Conservation (phyloP, 2,888 invertebrate genomes). For the Caenorhabditis imperialis region DNA sequence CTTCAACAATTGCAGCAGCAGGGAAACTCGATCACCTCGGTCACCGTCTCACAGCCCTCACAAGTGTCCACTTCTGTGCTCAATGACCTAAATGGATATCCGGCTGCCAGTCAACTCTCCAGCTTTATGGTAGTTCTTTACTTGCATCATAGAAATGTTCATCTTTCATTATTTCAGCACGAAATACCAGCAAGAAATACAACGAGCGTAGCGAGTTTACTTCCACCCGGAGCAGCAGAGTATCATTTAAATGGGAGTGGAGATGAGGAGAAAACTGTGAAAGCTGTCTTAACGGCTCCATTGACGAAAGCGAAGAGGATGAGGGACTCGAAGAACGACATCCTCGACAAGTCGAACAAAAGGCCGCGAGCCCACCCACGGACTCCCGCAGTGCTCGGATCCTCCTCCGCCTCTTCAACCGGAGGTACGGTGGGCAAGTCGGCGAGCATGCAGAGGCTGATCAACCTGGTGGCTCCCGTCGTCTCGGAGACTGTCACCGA, state of each 20-base stretch:
- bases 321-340: constrained; percentile 39
- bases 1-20: constrained; percentile 43
- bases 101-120: constrained; percentile 22
- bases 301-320: constrained; percentile 43
- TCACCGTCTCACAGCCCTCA: background rate
- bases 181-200: constrained; percentile 48
- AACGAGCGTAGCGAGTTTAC: constrained; percentile 35
- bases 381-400: constrained; percentile 23
- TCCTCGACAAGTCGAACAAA: constrained; percentile 27
- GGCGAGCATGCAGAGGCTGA: constrained; percentile 53
- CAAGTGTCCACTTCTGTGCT: no score
- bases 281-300: constrained; percentile 52
- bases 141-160: background rate
- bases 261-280: constrained; percentile 57
- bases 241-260: constrained; percentile 51
- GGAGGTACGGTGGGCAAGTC: constrained; percentile 41
- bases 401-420: constrained; percentile 16
- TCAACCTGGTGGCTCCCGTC: constrained; percentile 60
- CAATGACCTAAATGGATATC: constrained; percentile 30
- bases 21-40: background rate
- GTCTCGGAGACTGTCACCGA: constrained; percentile 70
- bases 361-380: constrained; percentile 31
- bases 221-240: constrained; percentile 43
- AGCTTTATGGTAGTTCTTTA: constrained; percentile 22
- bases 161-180: constrained; percentile 34